A percentile compares a stretch with the other conserved stretches of the same genome.
These are phyloP conservation scores for Oreochromis spilurus DNA, from an alignment of 2,113 vertebrate species.

Conservation along the genomic window DNA sequence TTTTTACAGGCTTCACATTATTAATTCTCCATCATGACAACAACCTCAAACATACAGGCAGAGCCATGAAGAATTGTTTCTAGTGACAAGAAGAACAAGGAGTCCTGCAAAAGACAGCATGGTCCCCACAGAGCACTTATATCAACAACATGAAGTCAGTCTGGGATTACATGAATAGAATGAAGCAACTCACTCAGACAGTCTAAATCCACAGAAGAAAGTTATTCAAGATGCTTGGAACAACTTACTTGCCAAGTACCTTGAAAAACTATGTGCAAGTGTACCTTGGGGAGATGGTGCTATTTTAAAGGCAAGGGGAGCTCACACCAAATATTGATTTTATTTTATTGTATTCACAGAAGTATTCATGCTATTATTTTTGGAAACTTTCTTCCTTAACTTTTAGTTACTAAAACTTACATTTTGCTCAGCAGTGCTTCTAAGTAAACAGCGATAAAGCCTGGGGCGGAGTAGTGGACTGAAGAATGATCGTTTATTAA, in stretches of 20 bases:
- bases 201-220: neutral
- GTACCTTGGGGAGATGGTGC: neutral
- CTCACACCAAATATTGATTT: neutral
- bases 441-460: neutral
- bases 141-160: neutral
- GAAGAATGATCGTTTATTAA: neutral
- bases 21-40: neutral
- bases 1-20: neutral
- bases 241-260: neutral
- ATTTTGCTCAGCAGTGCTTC: neutral
- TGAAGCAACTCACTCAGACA: neutral
- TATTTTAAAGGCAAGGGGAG: neutral
- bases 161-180: neutral
- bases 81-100: neutral
- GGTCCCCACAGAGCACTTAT: neutral
- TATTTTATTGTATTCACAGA: neutral
- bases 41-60: neutral
- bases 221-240: neutral
- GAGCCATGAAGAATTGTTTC: neutral
- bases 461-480: neutral
- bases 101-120: neutral
- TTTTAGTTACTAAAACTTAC: neutral
- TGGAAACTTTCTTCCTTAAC: neutral
- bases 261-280: neutral
- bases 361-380: neutral